Conservation (phyloP, 2,888 invertebrate species). For the Agonopterix arenella region DNA sequence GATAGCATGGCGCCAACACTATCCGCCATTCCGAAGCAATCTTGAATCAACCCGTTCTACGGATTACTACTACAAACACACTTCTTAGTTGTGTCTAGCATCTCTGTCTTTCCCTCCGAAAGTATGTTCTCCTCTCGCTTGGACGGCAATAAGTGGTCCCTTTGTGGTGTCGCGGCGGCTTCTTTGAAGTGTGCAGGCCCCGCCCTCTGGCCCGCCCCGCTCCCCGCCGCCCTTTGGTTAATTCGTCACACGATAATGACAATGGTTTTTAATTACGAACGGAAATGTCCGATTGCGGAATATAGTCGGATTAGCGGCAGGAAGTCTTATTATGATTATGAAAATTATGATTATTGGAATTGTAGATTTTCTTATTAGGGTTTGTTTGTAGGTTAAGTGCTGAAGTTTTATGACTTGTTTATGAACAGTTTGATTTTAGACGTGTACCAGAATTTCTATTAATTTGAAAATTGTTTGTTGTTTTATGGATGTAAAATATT, state of each 20-base stretch:
- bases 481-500: no score
- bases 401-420: no score
- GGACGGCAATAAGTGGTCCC: constrained; percentile 48
- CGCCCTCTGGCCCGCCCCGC: constrained; percentile 48
- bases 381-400: no score
- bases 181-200: constrained; percentile 61
- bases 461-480: no score
- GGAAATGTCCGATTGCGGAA: constrained; percentile 37
- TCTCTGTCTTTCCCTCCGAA: constrained; percentile 21
- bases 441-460: no score
- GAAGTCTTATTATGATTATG: constrained; percentile 8
- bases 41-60: constrained; percentile 68
- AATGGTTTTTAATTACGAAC: constrained; percentile 66
- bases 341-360: no score
- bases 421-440: no score
- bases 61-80: constrained; percentile 63
- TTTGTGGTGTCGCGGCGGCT: constrained; percentile 58
- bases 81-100: constrained; percentile 3
- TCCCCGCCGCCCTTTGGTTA: constrained; percentile 43
- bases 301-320: constrained; percentile 24
- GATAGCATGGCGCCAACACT: constrained; percentile 30
- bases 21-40: constrained; percentile 51
- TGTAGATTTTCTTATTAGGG: no score
- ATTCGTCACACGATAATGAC: constrained; percentile 72
- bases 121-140: constrained; percentile 25